Evolutionary conservation across 1,140 invertebrate species (phyloP).

Genomic region (Zophobas morio): DNA sequence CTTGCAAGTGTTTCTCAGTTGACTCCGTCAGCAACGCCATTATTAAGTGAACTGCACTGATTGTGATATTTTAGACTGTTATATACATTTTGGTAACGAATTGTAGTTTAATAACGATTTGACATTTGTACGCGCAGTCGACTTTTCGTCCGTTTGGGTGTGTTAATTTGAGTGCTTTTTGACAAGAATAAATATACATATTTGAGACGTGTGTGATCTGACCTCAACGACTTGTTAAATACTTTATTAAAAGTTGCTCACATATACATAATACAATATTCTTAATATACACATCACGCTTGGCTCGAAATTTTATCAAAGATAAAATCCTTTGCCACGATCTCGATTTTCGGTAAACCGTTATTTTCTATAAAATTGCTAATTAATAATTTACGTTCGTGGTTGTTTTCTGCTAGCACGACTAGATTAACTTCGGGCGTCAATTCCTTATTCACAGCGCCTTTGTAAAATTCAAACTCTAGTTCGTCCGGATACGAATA

Average conservation of each 20-base stretch:
- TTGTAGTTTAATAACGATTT: constrained; percentile 19
- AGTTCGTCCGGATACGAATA: constrained; percentile 58
- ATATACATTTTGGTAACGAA: constrained; percentile 12
- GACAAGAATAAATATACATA: too few species aligned
- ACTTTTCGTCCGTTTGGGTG: neutral
- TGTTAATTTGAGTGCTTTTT: neutral
- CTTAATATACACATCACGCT: too few species aligned
- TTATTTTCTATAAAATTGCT: too few species aligned
- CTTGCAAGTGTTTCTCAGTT: constrained; percentile 89
- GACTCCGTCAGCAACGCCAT: constrained; percentile 70
- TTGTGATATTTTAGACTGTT: constrained; percentile 41
- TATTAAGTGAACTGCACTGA: constrained; percentile 17
- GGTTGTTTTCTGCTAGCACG: too few species aligned
- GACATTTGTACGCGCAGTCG: neutral
- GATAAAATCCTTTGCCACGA: too few species aligned
- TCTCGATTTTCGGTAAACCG: too few species aligned
- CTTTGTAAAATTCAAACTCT: constrained; percentile 67
- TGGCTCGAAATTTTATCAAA: too few species aligned
- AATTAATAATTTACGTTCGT: too few species aligned
- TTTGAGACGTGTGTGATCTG: too few species aligned
- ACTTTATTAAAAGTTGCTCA: too few species aligned
- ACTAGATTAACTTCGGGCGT: constrained; percentile 9
- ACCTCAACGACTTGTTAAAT: too few species aligned
- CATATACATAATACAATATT: too few species aligned
- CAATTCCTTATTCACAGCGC: constrained; percentile 54